Percentiles rank a stretch among this genome's conserved stretches.
Evolutionary conservation across 2,113 vertebrate genomes (phyloP).

Genomic region (Epinephelus fuscoguttatus): DNA sequence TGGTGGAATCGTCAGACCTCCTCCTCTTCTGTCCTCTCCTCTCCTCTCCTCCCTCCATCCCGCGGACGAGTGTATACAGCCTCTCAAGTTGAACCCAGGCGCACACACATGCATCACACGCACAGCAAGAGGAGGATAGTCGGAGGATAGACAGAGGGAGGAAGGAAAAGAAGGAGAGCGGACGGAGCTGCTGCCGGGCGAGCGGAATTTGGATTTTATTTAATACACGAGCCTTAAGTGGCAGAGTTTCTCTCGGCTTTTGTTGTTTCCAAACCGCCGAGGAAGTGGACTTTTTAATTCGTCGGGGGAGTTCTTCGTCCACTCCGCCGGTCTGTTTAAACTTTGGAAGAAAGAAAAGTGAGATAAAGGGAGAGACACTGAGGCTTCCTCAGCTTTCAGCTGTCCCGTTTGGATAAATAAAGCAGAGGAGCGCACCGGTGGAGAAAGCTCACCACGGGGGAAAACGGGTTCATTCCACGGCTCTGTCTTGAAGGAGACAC

Average conservation of each 20-base stretch:
- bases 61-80: conserved; percentile 60
- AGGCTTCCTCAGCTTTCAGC: conserved; percentile 7
- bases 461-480: conserved; percentile 26
- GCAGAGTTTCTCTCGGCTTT: conserved; percentile 32
- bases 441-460: conserved; percentile 15
- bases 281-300: conserved; percentile 60
- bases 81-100: conserved; percentile 73
- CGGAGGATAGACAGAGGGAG: conserved; percentile 25
- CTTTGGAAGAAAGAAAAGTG: conserved; percentile 61
- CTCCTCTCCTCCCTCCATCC: conserved; percentile 67
- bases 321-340: conserved; percentile 48
- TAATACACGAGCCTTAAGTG: conserved; percentile 27
- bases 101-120: conserved; percentile 21
- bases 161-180: conserved; percentile 23
- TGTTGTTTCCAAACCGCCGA: not conserved
- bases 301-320: conserved; percentile 19
- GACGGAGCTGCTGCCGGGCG: conserved; percentile 45
- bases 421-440: conserved; percentile 51
- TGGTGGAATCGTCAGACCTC: conserved; percentile 72
- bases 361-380: conserved; percentile 12
- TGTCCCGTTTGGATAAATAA: conserved; percentile 66
- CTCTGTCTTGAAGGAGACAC: conserved; percentile 44
- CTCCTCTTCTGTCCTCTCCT: conserved; percentile 62
- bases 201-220: conserved; percentile 59
- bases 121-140: conserved; percentile 31